A percentile compares a stretch with the other conserved stretches of the same genome.
These are phyloP conservation scores for Macrobrachium nipponense DNA, from an alignment of 1,140 invertebrate species.

Conservation along the genomic window DNA sequence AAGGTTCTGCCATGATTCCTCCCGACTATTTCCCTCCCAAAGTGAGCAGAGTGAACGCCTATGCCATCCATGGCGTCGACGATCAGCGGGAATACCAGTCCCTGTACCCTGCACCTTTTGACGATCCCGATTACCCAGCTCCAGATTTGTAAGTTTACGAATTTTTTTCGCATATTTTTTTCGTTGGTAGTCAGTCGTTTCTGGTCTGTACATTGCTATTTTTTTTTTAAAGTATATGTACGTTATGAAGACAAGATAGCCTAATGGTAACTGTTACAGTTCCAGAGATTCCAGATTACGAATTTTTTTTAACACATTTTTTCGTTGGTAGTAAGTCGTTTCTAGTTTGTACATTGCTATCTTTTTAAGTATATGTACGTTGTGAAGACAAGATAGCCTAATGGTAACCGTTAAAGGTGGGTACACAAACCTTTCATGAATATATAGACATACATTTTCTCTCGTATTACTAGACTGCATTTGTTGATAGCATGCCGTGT, in stretches of 20 bases:
- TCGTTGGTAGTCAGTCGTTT: slow-evolving; percentile 66
- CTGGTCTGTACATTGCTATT: slow-evolving; percentile 69
- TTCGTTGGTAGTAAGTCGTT: slow-evolving; percentile 67
- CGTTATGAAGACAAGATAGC: too few relatives aligned
- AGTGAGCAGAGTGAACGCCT: slow-evolving; percentile 72
- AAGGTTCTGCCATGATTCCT: slow-evolving; percentile 69
- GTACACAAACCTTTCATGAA: too few relatives aligned
- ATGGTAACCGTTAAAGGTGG: too few relatives aligned
- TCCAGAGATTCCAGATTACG: slow-evolving; percentile 72
- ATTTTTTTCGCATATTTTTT: slow-evolving; percentile 67
- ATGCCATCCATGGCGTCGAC: slow-evolving; percentile 72
- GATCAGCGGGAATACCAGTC: slow-evolving; percentile 70
- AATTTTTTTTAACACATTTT: slow-evolving; percentile 65
- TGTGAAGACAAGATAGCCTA: too few relatives aligned
- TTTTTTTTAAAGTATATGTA: slow-evolving; percentile 69
- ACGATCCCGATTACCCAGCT: slow-evolving; percentile 66
- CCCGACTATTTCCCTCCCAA: slow-evolving; percentile 68
- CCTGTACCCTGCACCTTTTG: slow-evolving; percentile 68
- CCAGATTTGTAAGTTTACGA: slow-evolving; percentile 70
- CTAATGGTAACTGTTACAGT: too few relatives aligned
- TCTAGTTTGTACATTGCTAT: slow-evolving; percentile 68
- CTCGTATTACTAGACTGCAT: too few relatives aligned
- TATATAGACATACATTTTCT: too few relatives aligned
- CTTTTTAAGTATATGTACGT: slow-evolving; percentile 67
- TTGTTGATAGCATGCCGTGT: too few relatives aligned